Evolutionary conservation across 2,888 invertebrate species (phyloP).

Genomic region (Brachyptera putata): DNA sequence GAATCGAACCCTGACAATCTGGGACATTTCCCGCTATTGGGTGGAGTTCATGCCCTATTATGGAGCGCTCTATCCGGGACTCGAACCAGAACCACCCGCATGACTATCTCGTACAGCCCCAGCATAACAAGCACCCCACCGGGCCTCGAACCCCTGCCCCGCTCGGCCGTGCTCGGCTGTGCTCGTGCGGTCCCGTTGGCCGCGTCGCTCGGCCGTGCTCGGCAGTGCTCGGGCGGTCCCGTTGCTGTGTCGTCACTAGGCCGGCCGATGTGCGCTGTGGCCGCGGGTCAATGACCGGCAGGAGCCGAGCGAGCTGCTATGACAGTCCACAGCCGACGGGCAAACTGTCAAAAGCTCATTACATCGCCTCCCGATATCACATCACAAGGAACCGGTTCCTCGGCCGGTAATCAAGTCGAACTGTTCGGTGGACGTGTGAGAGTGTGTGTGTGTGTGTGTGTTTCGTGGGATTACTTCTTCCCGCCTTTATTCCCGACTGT

Average conservation of each 20-base stretch:
- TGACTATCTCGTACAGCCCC: background rate
- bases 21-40: too few species aligned
- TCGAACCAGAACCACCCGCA: too few species aligned
- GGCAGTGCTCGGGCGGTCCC: background rate
- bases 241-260: constrained; percentile 11
- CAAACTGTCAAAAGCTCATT: constrained; percentile 32
- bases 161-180: background rate
- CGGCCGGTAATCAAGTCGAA: too few species aligned
- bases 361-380: background rate
- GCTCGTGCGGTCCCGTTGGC: background rate
- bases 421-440: too few species aligned
- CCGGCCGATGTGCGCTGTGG: constrained; percentile 7
- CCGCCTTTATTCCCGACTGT: too few species aligned
- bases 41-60: too few species aligned
- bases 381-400: background rate
- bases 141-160: too few species aligned
- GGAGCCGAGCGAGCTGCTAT: constrained; percentile 21
- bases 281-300: constrained; percentile 24
- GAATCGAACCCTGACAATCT: too few species aligned
- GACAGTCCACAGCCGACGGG: constrained; percentile 39
- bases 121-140: background rate
- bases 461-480: background rate
- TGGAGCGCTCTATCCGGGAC: too few species aligned
- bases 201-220: too few species aligned
- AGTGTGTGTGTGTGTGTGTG: too few species aligned